Evolutionary conservation across 2,113 vertebrate genomes (phyloP).

Genomic region (Scomber scombrus): DNA sequence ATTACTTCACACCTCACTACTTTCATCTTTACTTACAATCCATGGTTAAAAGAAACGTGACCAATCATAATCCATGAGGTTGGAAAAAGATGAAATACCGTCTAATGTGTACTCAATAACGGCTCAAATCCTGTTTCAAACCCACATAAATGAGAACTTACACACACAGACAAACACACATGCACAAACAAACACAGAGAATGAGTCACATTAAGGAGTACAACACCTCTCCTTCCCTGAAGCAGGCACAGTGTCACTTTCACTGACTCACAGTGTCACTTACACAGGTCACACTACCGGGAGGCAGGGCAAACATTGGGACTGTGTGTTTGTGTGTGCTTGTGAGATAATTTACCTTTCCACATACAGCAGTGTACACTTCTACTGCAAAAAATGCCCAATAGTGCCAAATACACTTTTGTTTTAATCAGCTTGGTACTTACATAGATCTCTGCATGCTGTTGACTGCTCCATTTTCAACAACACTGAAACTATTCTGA

Average conservation of each 20-base stretch:
- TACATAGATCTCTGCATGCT: not conserved
- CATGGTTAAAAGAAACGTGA: too few relatives aligned
- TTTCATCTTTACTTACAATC: too few relatives aligned
- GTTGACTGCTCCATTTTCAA: not conserved
- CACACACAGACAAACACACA: conserved; percentile 9
- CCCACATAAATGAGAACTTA: not conserved
- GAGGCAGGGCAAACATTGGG: conserved; percentile 34
- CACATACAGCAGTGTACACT: not conserved
- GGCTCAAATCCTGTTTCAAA: not conserved
- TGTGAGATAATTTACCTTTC: not conserved
- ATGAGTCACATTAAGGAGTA: conserved; percentile 33
- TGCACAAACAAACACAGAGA: conserved; percentile 4
- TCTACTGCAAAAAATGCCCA: not conserved
- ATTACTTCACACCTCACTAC: too few relatives aligned
- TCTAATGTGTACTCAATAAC: not conserved
- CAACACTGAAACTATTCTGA: not conserved
- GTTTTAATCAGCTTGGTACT: not conserved
- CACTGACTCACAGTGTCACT: conserved; percentile 40
- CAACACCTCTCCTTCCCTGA: conserved; percentile 41
- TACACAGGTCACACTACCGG: conserved; percentile 35
- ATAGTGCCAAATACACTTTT: not conserved
- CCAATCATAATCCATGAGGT: too few relatives aligned
- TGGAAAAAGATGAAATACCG: too few relatives aligned
- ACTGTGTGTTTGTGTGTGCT: conserved; percentile 1
- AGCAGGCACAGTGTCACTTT: conserved; percentile 34